These are phyloP conservation scores for Nymphicus hollandicus DNA, from an alignment of 2,113 vertebrate species.

Conservation along the genomic window DNA sequence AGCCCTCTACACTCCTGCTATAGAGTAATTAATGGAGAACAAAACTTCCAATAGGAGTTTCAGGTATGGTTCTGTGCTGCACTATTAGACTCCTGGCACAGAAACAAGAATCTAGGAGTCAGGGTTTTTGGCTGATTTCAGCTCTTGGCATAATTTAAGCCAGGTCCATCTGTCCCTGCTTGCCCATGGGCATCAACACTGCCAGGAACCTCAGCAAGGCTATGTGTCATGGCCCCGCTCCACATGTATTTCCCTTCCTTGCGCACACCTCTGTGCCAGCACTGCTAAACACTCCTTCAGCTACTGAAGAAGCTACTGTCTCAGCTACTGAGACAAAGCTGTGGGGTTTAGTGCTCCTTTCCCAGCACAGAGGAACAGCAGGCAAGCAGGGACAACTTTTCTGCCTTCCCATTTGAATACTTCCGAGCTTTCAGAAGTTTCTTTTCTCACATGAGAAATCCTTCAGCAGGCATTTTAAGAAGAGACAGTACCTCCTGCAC, in stretches of 20 bases:
- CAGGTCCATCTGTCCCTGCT: conserved; percentile 24
- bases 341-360: background rate
- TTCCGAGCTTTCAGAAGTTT: background rate
- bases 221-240: background rate
- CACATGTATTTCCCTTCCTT: background rate
- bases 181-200: background rate
- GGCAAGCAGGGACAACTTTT: background rate
- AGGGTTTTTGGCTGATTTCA: background rate
- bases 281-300: background rate
- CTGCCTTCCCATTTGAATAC: background rate
- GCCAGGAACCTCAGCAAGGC: background rate
- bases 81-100: background rate
- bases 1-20: background rate
- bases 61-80: background rate
- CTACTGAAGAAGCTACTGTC: background rate
- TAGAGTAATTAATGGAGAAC: background rate
- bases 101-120: background rate
- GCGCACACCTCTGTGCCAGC: background rate
- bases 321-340: background rate
- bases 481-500: background rate
- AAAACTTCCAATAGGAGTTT: background rate
- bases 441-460: background rate
- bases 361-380: background rate
- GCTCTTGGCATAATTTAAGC: background rate
- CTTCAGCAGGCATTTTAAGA: background rate